Evolutionary conservation across 2,113 vertebrate species (phyloP).

Genomic region (Phainopepla nitens): DNA sequence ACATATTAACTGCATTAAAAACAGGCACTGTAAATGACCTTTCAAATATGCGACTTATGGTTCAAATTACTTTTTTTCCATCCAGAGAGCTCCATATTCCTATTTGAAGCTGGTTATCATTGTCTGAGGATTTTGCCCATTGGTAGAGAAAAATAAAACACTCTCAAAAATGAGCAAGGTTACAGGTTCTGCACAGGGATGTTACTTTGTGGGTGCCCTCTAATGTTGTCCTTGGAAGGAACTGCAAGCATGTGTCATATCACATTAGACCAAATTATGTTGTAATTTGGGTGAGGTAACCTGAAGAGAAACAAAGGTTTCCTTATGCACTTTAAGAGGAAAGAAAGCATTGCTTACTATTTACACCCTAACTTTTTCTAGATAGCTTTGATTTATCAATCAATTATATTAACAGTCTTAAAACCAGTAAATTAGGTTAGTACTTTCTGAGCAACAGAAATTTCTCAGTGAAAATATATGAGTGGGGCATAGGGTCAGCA

Average conservation of each 20-base stretch:
- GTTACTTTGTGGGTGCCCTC: neutral
- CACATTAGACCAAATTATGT: neutral
- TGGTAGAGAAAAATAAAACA: neutral
- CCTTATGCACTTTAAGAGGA: neutral
- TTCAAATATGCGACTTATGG: neutral
- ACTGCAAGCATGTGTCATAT: neutral
- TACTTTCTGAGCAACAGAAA: neutral
- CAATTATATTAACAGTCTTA: neutral
- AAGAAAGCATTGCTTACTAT: neutral
- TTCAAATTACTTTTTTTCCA: neutral
- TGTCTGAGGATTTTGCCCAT: neutral
- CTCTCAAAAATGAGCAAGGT: neutral
- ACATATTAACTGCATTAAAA: neutral
- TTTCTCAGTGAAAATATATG: neutral
- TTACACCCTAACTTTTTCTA: neutral
- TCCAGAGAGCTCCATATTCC: neutral
- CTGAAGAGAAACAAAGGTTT: neutral
- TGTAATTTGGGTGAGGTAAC: neutral
- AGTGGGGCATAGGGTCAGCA: no score
- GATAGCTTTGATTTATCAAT: neutral
- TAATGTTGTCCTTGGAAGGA: neutral
- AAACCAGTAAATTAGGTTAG: neutral
- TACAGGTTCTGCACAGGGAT: neutral
- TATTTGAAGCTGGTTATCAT: neutral
- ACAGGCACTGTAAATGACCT: neutral